phyloP scores from a whole-genome alignment of 2,113 vertebrate species.

The Proteles cristata region DNA sequence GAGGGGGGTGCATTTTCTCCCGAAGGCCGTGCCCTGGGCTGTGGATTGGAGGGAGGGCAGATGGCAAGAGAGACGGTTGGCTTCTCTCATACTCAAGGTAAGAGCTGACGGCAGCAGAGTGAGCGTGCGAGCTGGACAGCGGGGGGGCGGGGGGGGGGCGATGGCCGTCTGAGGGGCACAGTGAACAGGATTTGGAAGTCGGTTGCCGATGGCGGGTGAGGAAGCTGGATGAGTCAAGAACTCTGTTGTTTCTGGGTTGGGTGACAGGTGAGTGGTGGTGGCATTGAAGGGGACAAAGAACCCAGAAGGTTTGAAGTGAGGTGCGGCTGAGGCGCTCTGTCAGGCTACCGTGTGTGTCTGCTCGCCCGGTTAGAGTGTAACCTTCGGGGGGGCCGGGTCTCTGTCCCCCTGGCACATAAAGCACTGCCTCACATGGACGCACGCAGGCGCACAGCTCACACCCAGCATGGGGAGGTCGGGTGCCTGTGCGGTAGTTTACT shows the following conservation, averaged over 20 bases:
- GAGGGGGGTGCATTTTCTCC: background rate
- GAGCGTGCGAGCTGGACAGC: background rate
- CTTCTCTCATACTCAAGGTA: background rate
- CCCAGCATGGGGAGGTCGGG: background rate
- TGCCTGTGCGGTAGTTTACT: background rate
- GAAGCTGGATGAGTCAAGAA: background rate
- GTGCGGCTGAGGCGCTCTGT: background rate
- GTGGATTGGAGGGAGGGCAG: background rate
- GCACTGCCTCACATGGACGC: background rate
- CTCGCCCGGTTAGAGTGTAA: background rate
- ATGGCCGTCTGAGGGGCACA: background rate
- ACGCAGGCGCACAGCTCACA: rapidly evolving
- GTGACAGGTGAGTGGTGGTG: background rate
- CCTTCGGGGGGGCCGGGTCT: background rate
- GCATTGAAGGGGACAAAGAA: background rate
- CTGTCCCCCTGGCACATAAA: background rate
- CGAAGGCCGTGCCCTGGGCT: no score
- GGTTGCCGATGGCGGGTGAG: rapidly evolving
- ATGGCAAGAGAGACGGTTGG: background rate
- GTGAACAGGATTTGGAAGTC: background rate
- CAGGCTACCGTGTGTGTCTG: rapidly evolving
- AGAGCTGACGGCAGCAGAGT: background rate
- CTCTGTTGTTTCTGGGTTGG: background rate
- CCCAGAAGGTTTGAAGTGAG: background rate
- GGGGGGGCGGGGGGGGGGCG: background rate